Conservation (phyloP, 2,113 vertebrate species). For the Atractosteus spatula region DNA sequence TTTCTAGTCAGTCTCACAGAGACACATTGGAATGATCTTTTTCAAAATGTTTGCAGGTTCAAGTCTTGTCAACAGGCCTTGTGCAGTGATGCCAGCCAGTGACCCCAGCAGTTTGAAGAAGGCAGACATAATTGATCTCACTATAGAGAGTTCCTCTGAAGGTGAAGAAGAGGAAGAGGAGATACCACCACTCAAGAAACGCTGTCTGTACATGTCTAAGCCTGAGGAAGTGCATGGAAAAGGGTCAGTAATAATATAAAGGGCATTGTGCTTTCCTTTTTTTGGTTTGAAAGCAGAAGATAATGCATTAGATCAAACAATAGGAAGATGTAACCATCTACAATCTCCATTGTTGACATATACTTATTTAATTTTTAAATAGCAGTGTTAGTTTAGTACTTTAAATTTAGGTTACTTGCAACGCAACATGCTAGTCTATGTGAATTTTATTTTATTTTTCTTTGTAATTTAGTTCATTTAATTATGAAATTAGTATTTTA, state of each 20-base stretch:
- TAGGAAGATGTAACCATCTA: no score
- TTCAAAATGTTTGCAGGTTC: slow-evolving; percentile 49
- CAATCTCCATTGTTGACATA: no score
- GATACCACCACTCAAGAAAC: slow-evolving; percentile 77
- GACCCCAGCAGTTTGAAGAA: slow-evolving; percentile 79
- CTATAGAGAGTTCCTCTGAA: slow-evolving; percentile 86
- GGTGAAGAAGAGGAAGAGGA: slow-evolving; percentile 71
- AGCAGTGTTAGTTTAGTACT: no score
- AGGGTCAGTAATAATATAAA: slow-evolving; percentile 70
- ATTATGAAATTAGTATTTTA: no score
- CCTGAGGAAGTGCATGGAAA: slow-evolving; percentile 77
- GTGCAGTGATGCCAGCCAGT: slow-evolving; percentile 53
- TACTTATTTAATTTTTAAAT: no score
- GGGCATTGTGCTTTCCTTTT: neutral
- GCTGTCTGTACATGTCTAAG: slow-evolving; percentile 83
- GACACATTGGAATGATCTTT: no score
- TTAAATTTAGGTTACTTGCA: no score
- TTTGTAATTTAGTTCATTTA: no score
- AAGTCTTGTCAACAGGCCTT: slow-evolving; percentile 67
- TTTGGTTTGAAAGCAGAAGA: neutral
- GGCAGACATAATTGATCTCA: slow-evolving; percentile 90
- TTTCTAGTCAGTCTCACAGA: no score
- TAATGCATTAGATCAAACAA: no score
- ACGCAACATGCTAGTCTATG: no score
- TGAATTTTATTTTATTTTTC: no score